These are phyloP conservation scores for Cherax quadricarinatus DNA, from an alignment of 1,140 invertebrate genomes.

Conservation along the genomic window DNA sequence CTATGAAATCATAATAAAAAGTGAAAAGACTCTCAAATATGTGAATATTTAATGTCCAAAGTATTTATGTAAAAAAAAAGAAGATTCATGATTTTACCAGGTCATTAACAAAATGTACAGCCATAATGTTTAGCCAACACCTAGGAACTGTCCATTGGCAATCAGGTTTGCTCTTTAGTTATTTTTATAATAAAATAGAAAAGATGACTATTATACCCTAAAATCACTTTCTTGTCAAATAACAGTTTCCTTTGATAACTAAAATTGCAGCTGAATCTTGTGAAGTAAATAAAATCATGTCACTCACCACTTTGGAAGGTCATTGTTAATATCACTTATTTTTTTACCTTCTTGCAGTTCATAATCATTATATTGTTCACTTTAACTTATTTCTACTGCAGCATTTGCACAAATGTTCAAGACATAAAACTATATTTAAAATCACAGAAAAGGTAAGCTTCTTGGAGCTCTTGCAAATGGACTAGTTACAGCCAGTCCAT, in stretches of 20 bases:
- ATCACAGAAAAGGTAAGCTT: constrained; percentile 56
- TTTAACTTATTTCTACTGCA: constrained; percentile 44
- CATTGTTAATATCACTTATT: not conserved
- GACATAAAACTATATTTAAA: constrained; percentile 61
- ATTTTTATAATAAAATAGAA: too few species aligned
- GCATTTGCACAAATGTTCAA: constrained; percentile 37
- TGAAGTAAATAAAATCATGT: not conserved
- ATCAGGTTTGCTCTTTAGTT: too few species aligned
- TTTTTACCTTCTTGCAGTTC: not conserved
- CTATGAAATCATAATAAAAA: too few species aligned
- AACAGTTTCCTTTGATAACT: not conserved
- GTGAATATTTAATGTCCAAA: too few species aligned
- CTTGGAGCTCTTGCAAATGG: constrained; percentile 24
- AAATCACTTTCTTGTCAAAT: too few species aligned
- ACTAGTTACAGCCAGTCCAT: constrained; percentile 1
- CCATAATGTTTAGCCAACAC: too few species aligned
- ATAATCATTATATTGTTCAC: not conserved
- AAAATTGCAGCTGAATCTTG: not conserved
- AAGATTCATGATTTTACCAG: too few species aligned
- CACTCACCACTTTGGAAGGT: not conserved
- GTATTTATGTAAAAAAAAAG: too few species aligned
- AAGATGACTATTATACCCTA: too few species aligned
- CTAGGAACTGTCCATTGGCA: too few species aligned
- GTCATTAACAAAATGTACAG: too few species aligned
- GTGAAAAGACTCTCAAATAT: too few species aligned